Evolutionary conservation across 2,888 invertebrate genomes (phyloP), one percentile per base, ranked within the genome.

Genomic region (Gymnosoma rotundatum): DNA sequence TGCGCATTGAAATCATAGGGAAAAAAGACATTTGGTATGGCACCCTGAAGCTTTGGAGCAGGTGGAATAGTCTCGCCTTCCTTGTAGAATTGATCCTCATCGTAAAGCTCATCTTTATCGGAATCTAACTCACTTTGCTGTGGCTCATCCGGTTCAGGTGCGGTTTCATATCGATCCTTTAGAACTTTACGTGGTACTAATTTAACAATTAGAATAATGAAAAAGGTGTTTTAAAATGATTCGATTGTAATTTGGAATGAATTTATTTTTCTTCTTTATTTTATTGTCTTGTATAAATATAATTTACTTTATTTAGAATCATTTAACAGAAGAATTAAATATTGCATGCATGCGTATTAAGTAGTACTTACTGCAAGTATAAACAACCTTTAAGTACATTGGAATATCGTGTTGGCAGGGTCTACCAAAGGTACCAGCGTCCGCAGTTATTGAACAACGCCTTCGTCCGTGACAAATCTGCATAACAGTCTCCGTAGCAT

Each of bases 401-500:
- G 95, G 93, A 88, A 96, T 96, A 87, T 96, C 95, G 0, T 94
- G 94, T 86, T 96, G 95, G 91, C 97, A 97, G 0, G 97, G 96
- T 88, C 95, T 95, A 9, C 96, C 96, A 89, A 97, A 97, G 89
- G 96, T 97, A 86, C 95, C 95, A 88, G 95, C 94, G 92, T 97
- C 96, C 3, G 97, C 97, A 25, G 95, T 94, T 69, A 97, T 93
- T 64, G 95, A 95, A 90, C 97, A 97, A 80, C 95, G 94, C 84
- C 97, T 93, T 90, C 96, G 95, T 48, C 97, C 97, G 90, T 97
- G 97, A 91, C 97, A 97, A 88, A 95, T 94, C 89, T 96, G 94
- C 96, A 98, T 97, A 74, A 98, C 96, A 20, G 96, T 96, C 93
- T 98, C 97, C n/a, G 97, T 96, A 7, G 97, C 97, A 92, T 96